Conservation (phyloP, 2,797 vertebrate species). For the Darevskia nairensis region DNA sequence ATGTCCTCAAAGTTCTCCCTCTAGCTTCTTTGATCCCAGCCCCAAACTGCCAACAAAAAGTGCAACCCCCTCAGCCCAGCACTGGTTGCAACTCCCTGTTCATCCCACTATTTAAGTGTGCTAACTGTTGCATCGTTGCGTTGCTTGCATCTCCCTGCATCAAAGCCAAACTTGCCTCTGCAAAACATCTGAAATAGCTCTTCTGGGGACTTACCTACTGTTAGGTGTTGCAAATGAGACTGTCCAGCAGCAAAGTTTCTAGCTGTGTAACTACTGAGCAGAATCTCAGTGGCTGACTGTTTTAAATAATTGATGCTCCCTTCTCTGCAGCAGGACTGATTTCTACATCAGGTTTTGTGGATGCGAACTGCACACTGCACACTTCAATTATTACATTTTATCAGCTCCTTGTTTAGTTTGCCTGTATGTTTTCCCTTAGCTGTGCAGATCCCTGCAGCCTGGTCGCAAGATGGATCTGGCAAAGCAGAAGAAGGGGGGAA, state of each 20-base stretch:
- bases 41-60: no score
- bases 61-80: no score
- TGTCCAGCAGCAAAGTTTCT: not conserved
- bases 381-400: not conserved
- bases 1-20: no score
- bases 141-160: no score
- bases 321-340: not conserved
- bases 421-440: rapidly evolving
- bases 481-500: rapidly evolving
- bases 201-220: not conserved
- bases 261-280: not conserved
- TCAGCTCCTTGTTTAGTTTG: not conserved
- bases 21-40: no score
- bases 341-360: not conserved
- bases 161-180: no score
- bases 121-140: no score
- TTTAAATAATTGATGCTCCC: not conserved
- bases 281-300: not conserved
- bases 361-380: no score
- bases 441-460: rapidly evolving
- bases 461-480: rapidly evolving
- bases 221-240: not conserved
- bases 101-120: no score
- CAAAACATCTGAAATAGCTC: not conserved
- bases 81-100: no score